Evolutionary conservation across 2,888 invertebrate genomes (phyloP), one percentile per base, ranked within the genome.

Genomic region (Papilio protenor): DNA sequence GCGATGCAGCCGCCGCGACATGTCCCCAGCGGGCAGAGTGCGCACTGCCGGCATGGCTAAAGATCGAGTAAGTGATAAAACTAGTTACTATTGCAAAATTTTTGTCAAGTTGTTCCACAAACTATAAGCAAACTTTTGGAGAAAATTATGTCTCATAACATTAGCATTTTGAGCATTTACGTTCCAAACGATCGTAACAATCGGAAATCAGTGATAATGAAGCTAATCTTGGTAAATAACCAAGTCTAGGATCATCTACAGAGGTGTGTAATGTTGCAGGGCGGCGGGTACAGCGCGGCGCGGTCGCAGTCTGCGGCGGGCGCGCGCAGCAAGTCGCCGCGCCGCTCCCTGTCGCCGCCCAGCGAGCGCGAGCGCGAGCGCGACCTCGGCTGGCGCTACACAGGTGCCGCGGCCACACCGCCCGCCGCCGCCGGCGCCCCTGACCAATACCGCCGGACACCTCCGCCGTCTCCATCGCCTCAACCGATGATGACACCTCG

Each of bases 271-370:
- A 21, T 72, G 21, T 73, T 70, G 23, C 80, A 82, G 83, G 79
- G 92, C 80, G 84, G 90, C 79, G 92, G 91, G 49, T 92, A 91
- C 89, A 86, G 87, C 86, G 91, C 90, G 96, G 97, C 97, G 88
- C 96, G 98, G 83, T 98, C 98, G 86, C 98, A 98, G 92, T 98
- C 98, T 78, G 98, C 98, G 78, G 98, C 98, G 79, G 98, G 98
- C 66, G 92, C 90, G 77, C 95, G 97, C 85, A 97, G 97, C 90
- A 98, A 97, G 94, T 98, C 98, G 84, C 98, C 98, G 83, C 96
- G 97, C 79, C 96, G 98, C 86, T 98, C 97, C 86, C 95, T 98
- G 81, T 98, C 98, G 79, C 98, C 98, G 76, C 97, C 98, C 77
- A 97, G 97, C 87, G 96, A 91, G 85, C 89, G 97, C 87, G 96